Percentiles rank a stretch among this genome's conserved stretches.
Conservation (phyloP, 2,888 invertebrate species). For the Drosophila mayaguana region DNA sequence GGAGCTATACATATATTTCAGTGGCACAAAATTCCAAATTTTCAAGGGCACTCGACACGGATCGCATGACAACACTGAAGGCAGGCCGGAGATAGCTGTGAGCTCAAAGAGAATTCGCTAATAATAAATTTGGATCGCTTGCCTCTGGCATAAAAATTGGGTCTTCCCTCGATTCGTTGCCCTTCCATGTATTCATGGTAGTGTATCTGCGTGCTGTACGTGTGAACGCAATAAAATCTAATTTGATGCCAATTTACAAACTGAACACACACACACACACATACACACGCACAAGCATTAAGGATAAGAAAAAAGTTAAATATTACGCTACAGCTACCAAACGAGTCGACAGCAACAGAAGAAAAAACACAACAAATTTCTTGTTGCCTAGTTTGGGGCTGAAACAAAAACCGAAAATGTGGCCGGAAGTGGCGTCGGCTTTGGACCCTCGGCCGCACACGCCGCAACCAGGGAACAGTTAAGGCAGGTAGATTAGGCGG, state of each 20-base stretch:
- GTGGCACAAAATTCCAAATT: not conserved
- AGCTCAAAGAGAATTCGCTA: not conserved
- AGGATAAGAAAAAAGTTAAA: constrained; percentile 40
- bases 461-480: constrained; percentile 41
- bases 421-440: constrained; percentile 66
- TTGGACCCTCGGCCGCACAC: constrained; percentile 27
- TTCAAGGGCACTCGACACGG: not conserved
- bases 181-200: not conserved
- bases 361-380: constrained; percentile 6
- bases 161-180: constrained; percentile 20
- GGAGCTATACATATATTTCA: not conserved
- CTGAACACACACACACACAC: constrained; percentile 6
- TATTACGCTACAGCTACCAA: constrained; percentile 43
- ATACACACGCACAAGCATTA: constrained; percentile 10
- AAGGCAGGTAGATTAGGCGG: constrained; percentile 53
- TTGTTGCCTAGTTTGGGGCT: constrained; percentile 67
- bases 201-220: constrained; percentile 44
- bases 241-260: constrained; percentile 58
- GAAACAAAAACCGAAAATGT: constrained; percentile 58
- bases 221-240: constrained; percentile 67
- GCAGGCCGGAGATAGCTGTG: not conserved
- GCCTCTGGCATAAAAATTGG: constrained; percentile 2
- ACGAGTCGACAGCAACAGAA: constrained; percentile 6
- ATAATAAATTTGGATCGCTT: constrained; percentile 6
- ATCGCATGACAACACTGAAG: not conserved